A percentile compares a stretch with the other conserved stretches of the same genome.
Evolutionary conservation across 1,140 invertebrate genomes (phyloP).

Genomic region (Triops cancriformis): DNA sequence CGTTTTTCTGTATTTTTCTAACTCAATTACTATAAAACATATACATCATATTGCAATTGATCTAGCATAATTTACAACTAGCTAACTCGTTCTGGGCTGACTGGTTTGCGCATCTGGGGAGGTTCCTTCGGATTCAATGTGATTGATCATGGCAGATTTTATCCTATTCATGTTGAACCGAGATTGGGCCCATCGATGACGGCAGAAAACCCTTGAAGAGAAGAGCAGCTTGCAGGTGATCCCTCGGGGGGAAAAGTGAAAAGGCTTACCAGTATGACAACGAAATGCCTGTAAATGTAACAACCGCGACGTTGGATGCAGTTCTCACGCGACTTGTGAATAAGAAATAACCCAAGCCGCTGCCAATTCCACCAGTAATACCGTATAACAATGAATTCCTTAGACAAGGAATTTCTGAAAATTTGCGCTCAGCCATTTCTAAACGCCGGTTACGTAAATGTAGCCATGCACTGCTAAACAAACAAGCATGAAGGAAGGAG

Average conservation of each 20-base stretch:
- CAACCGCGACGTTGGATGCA: not conserved
- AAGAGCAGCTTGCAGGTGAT: not conserved
- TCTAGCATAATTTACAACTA: too few relatives aligned
- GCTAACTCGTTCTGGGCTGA: not conserved
- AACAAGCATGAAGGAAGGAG: too few relatives aligned
- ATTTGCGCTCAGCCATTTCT: not conserved
- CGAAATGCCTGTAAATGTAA: not conserved
- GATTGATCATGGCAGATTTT: not conserved
- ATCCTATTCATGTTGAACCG: slow-evolving; percentile 1
- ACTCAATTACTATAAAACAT: too few relatives aligned
- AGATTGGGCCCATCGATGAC: not conserved
- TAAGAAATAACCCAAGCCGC: not conserved
- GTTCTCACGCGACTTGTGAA: not conserved
- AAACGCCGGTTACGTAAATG: too few relatives aligned
- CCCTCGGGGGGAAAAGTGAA: not conserved
- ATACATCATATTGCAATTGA: too few relatives aligned
- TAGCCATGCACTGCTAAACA: too few relatives aligned
- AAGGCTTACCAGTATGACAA: not conserved
- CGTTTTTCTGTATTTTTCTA: too few relatives aligned
- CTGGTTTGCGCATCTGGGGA: not conserved
- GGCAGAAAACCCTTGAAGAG: not conserved
- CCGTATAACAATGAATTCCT: not conserved
- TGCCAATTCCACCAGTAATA: not conserved
- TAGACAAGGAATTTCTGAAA: not conserved
- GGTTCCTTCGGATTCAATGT: not conserved